A percentile compares a stretch with the other conserved stretches of the same genome.
Conservation (phyloP, 2,797 vertebrate genomes). For the Falco concolor region DNA sequence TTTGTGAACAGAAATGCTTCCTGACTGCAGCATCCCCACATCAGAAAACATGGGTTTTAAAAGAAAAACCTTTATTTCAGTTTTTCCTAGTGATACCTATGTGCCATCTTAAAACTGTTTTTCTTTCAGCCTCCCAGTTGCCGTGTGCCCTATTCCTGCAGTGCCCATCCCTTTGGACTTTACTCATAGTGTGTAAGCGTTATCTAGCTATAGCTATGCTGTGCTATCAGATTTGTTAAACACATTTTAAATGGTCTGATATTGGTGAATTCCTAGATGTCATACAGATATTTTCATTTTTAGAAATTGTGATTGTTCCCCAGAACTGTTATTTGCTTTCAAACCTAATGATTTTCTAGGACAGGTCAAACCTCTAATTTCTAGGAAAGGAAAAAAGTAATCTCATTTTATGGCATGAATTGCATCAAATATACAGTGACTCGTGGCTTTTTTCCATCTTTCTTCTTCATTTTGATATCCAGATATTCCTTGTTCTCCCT, state of each 20-base stretch:
- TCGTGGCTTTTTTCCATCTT: neutral
- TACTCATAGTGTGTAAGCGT: fast-evolving
- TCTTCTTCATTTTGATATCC: neutral
- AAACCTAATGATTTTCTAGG: neutral
- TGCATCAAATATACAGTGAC: neutral
- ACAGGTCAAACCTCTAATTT: neutral
- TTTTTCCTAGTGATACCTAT: neutral
- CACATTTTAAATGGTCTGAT: neutral
- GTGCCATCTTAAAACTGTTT: neutral
- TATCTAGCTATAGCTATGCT: neutral
- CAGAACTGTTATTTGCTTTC: neutral
- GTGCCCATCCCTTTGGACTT: neutral
- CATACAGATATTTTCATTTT: neutral
- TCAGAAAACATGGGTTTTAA: neutral
- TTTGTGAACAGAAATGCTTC: neutral
- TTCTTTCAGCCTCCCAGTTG: neutral
- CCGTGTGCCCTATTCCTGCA: fast-evolving
- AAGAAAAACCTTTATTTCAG: neutral
- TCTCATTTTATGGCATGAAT: neutral
- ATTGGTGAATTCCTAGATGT: neutral
- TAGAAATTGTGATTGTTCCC: neutral
- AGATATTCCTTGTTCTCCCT: neutral
- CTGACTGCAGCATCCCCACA: neutral
- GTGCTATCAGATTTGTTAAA: neutral
- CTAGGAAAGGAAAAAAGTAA: neutral